Evolutionary conservation across 2,113 vertebrate genomes (phyloP), one percentile per base, ranked within the genome.

Genomic region (Podarcis raffonei): DNA sequence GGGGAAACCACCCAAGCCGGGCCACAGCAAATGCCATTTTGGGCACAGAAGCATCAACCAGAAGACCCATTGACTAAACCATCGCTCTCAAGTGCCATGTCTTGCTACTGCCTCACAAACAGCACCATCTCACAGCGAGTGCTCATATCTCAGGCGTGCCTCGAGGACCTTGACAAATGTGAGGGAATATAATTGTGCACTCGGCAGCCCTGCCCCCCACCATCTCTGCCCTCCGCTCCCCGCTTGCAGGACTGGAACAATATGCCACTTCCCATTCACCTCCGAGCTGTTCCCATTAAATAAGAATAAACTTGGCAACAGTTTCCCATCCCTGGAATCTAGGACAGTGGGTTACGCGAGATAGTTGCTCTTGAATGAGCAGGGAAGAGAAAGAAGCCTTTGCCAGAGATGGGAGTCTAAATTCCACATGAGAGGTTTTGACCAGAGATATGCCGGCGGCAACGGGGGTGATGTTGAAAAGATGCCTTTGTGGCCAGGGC

Each of bases 81-180:
- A 35, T 30, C 3, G 25, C 80, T 81, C 75, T 85, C 76, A 8
- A 23, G 83, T 4, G 4, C 30, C 5, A 0, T 42, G 15, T 76
- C 74, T 35, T 15, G 76, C 22, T 85, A 27, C 62, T 23, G 27
- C 53, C 25, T 30, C 1, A 39, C n/a, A 1, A 37, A 0, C 7
- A 0, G 65, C n/a, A 0, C 0, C 25, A 3, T 69, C 25, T 59
- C 37, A 6, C 0, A 0, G 82, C 5, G 3, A 6, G 37, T 5
- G 1, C 0, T 30, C 32, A 5, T 66, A 13, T 2, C 0, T n/a
- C 18, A 66, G 72, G 3, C 23, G 37, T 39, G 39, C 69, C 62
- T 69, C 85, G 76, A 81, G 0, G 0, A 23, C 15, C 5, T 37
- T 25, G 16, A 25, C 3, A 66, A 86, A 53, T 15, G 4, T 68